Conservation (phyloP, 2,113 vertebrate species). For the Myodes glareolus region DNA sequence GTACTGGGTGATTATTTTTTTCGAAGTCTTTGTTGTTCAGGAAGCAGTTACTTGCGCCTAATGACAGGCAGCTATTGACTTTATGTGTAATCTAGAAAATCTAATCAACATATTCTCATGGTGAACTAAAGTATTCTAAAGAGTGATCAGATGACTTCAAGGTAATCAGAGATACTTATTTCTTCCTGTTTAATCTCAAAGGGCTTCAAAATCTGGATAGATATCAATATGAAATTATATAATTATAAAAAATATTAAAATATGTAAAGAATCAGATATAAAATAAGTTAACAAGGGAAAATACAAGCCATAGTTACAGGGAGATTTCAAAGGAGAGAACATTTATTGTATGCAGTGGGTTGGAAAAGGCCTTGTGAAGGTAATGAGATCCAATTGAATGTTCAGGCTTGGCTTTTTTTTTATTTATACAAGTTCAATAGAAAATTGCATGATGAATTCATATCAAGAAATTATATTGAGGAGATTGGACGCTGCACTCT, state of each 20-base stretch:
- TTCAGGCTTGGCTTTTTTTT: neutral
- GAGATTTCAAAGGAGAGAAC: slow-evolving; percentile 8
- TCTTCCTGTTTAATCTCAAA: slow-evolving; percentile 26
- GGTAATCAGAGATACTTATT: neutral
- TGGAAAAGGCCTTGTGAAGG: neutral
- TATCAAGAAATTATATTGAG: slow-evolving; percentile 31
- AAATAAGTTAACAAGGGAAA: slow-evolving; percentile 56
- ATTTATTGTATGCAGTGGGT: neutral
- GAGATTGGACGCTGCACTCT: neutral
- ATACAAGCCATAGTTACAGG: neutral
- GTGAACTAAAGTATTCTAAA: neutral
- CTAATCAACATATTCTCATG: neutral
- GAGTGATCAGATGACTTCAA: neutral
- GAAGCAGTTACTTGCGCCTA: neutral
- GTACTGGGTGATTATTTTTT: neutral
- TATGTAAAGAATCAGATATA: slow-evolving; percentile 30
- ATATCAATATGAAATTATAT: neutral
- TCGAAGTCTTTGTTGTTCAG: neutral
- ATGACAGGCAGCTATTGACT: neutral
- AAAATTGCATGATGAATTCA: slow-evolving; percentile 24
- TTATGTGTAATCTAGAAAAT: neutral
- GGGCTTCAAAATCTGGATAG: slow-evolving; percentile 48
- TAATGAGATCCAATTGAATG: neutral
- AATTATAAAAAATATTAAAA: slow-evolving; percentile 70
- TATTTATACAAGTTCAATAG: slow-evolving; percentile 11